A percentile compares a stretch with the other conserved stretches of the same genome.
phyloP scores from a whole-genome alignment of 1,140 invertebrate species.

The Lordiphosa collinella region DNA sequence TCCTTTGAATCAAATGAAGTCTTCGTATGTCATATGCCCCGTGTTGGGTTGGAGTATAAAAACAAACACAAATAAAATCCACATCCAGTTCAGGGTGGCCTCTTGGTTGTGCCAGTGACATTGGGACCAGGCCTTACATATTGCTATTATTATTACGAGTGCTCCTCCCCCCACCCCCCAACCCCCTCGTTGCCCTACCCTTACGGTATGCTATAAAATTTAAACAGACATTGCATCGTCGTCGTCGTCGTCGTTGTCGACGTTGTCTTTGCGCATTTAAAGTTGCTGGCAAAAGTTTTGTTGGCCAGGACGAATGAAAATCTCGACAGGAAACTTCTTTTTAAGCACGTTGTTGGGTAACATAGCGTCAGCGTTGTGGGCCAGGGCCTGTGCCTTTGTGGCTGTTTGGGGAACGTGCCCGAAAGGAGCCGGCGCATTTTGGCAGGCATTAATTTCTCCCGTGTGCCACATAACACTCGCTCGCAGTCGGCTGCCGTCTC shows the following conservation, averaged over 20 bases:
- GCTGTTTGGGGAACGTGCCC: slow-evolving; percentile 59
- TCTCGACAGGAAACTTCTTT: slow-evolving; percentile 26
- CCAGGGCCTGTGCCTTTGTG: slow-evolving; percentile 8
- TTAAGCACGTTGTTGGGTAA: slow-evolving; percentile 28
- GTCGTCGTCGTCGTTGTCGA: slow-evolving; percentile 1
- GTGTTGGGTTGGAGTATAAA: too few species aligned
- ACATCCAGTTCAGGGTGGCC: too few species aligned
- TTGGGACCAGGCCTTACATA: slow-evolving; percentile 20
- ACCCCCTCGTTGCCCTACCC: neutral
- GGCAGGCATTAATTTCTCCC: slow-evolving; percentile 71
- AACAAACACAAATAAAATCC: too few species aligned
- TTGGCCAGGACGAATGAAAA: slow-evolving; percentile 14
- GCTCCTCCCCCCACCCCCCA: neutral
- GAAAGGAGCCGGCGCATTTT: slow-evolving; percentile 54
- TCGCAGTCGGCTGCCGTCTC: neutral
- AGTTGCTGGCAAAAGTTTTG: neutral
- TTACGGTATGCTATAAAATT: slow-evolving; percentile 5
- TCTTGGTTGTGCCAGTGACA: slow-evolving; percentile 13
- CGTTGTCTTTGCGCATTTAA: slow-evolving; percentile 7
- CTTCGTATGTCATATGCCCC: too few species aligned
- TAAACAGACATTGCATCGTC: slow-evolving; percentile 6
- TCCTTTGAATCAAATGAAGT: too few species aligned
- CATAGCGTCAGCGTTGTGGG: slow-evolving; percentile 10
- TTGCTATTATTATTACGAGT: slow-evolving; percentile 27
- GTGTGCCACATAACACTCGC: slow-evolving; percentile 59